A percentile compares a stretch with the other conserved stretches of the same genome.
Evolutionary conservation across 1,140 invertebrate genomes (phyloP).

Genomic region (Drosophila busckii): DNA sequence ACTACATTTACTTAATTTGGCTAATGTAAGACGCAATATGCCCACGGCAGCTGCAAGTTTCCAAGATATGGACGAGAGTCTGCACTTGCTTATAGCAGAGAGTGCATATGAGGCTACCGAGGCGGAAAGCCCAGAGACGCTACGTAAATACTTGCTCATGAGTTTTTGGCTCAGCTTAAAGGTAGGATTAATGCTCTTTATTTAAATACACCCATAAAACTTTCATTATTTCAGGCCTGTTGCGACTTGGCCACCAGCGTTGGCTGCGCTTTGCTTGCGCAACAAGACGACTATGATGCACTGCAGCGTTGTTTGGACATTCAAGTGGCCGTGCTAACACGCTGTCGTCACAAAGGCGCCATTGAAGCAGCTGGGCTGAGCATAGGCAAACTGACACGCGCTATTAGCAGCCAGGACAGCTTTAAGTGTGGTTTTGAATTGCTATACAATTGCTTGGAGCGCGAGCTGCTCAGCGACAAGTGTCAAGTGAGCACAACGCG

Average conservation of each 20-base stretch:
- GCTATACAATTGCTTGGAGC: constrained; percentile 48
- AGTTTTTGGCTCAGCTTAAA: constrained; percentile 90
- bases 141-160: constrained; percentile 83
- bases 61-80: constrained; percentile 81
- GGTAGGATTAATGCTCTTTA: constrained; percentile 79
- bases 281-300: constrained; percentile 8
- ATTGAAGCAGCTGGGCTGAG: constrained; percentile 86
- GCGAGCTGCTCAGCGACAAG: constrained; percentile 47
- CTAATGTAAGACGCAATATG: constrained; percentile 22
- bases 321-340: constrained; percentile 83
- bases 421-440: constrained; percentile 32
- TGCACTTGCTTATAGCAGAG: constrained; percentile 78
- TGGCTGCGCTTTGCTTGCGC: constrained; percentile 33
- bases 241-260: constrained; percentile 70
- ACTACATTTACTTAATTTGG: constrained; percentile 54
- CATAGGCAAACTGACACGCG: constrained; percentile 77
- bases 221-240: constrained; percentile 26
- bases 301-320: constrained; percentile 81
- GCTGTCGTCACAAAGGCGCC: constrained; percentile 89
- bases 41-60: constrained; percentile 79
- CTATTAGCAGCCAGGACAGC: constrained; percentile 24
- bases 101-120: constrained; percentile 62
- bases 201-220: background rate
- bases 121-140: constrained; percentile 79
- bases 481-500: constrained; percentile 81